These are phyloP conservation scores for Parasteatoda tepidariorum DNA, from an alignment of 1,140 invertebrate species.

Conservation along the genomic window DNA sequence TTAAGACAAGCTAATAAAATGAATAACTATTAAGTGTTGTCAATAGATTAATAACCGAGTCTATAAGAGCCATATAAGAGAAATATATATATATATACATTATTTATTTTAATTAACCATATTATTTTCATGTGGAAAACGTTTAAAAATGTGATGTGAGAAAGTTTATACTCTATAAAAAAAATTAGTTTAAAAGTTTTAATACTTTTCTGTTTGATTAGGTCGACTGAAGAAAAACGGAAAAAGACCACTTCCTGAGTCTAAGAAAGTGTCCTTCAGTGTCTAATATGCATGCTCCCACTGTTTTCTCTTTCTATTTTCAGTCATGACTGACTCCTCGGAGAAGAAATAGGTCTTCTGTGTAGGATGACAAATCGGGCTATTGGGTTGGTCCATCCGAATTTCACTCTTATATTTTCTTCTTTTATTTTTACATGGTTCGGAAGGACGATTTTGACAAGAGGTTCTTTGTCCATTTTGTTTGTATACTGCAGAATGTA, in stretches of 20 bases:
- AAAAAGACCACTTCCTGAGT: slow-evolving; percentile 39
- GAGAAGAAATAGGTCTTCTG: slow-evolving; percentile 36
- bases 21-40: no score
- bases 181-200: no score
- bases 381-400: slow-evolving; percentile 20
- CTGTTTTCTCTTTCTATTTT: slow-evolving; percentile 48
- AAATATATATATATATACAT: no score
- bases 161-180: no score
- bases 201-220: no score
- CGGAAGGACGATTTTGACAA: slow-evolving; percentile 40
- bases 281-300: slow-evolving; percentile 6
- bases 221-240: not conserved
- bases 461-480: slow-evolving; percentile 36
- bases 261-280: slow-evolving; percentile 47
- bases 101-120: no score
- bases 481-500: not conserved
- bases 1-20: no score
- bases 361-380: slow-evolving; percentile 48
- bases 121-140: no score
- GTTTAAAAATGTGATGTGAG: no score
- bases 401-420: slow-evolving; percentile 8
- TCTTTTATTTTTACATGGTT: not conserved
- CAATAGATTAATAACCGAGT: no score
- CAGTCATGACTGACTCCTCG: slow-evolving; percentile 35
- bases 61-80: no score